These are phyloP conservation scores for Drosophila lutescens DNA, from an alignment of 2,888 invertebrate species.

Conservation along the genomic window DNA sequence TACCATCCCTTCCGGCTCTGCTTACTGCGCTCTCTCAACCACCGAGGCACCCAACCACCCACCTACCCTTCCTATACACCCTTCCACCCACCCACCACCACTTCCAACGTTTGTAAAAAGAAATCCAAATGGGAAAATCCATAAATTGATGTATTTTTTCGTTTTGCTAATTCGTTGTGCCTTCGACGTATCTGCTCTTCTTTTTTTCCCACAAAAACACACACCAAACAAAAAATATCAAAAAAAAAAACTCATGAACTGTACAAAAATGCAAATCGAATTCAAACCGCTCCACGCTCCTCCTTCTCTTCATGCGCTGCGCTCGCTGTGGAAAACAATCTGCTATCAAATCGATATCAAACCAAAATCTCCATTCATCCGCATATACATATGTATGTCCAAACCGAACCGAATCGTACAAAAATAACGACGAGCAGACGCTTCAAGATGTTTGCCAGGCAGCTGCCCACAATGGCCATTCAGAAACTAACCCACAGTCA, in stretches of 20 bases:
- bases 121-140: constrained; percentile 44
- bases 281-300: constrained; percentile 63
- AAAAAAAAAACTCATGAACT: constrained; percentile 55
- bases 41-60: constrained; percentile 34
- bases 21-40: constrained; percentile 52
- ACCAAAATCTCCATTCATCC: constrained; percentile 42
- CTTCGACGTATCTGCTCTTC: constrained; percentile 77
- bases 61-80: constrained; percentile 29
- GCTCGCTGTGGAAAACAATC: constrained; percentile 68
- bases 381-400: constrained; percentile 35
- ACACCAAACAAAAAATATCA: constrained; percentile 27
- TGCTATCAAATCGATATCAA: constrained; percentile 55
- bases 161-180: constrained; percentile 77
- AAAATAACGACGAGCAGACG: constrained; percentile 75
- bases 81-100: constrained; percentile 33
- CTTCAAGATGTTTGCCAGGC: constrained; percentile 84
- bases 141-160: constrained; percentile 60
- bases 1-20: constrained; percentile 32
- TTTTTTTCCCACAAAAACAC: constrained; percentile 66
- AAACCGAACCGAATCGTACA: constrained; percentile 18
- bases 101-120: constrained; percentile 58
- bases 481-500: constrained; percentile 71
- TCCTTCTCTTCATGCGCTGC: constrained; percentile 78
- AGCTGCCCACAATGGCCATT: constrained; percentile 52
- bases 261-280: constrained; percentile 66